phyloP scores from a whole-genome alignment of 2,113 vertebrate species.

The Antechinus stuartii region DNA sequence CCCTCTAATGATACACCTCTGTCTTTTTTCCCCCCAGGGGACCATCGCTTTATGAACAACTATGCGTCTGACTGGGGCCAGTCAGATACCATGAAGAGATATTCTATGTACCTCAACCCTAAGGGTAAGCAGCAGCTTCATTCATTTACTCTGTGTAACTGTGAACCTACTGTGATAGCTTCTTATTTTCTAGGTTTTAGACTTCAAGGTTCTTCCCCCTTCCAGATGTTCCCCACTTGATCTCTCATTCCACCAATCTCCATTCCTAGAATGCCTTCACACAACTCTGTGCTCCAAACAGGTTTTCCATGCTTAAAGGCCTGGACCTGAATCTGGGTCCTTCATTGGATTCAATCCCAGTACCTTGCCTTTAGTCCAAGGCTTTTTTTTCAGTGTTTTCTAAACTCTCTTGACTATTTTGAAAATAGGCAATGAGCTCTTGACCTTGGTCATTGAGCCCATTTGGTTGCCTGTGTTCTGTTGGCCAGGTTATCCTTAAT shows the following conservation, averaged over 20 bases:
- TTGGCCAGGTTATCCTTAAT: background rate
- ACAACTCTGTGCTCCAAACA: background rate
- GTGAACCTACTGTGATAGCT: background rate
- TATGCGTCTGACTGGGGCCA: constrained; percentile 84
- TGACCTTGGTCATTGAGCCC: background rate
- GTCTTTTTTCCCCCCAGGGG: constrained; percentile 72
- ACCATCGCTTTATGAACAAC: constrained; percentile 87
- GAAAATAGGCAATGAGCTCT: background rate
- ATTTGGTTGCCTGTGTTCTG: background rate
- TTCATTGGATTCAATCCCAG: background rate
- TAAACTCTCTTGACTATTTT: background rate
- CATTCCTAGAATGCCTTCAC: background rate
- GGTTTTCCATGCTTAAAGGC: background rate
- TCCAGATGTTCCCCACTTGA: background rate
- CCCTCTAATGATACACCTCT: background rate
- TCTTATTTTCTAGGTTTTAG: background rate
- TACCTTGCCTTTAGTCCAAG: background rate
- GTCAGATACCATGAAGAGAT: constrained; percentile 85
- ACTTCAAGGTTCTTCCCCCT: background rate
- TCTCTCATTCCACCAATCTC: background rate
- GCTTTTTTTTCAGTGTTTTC: background rate
- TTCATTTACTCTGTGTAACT: background rate
- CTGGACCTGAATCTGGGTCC: background rate
- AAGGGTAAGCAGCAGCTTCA: constrained; percentile 80
- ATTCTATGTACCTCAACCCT: constrained; percentile 87